A percentile compares a stretch with the other conserved stretches of the same genome.
These are phyloP conservation scores for Muschampia staudingeri DNA, from an alignment of 2,888 invertebrate species.

Conservation along the genomic window DNA sequence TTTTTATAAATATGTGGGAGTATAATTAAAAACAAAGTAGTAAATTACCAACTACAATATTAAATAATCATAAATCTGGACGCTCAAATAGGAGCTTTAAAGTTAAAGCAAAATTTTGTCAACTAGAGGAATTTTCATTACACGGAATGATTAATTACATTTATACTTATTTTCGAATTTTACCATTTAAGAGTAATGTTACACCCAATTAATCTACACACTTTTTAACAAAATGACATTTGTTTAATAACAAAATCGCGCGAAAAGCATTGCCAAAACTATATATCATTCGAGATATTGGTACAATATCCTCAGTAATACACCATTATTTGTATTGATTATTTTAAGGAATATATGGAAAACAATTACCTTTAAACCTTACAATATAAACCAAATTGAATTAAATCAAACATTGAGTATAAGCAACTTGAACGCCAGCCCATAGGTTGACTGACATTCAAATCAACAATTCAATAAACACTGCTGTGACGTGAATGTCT, in stretches of 20 bases:
- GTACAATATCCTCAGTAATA: background rate
- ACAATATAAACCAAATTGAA: background rate
- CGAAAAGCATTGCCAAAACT: background rate
- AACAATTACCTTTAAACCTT: background rate
- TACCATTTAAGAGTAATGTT: background rate
- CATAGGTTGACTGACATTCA: background rate
- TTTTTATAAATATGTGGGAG: conserved; percentile 7
- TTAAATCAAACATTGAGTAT: background rate
- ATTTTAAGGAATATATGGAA: background rate
- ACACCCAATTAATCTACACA: conserved; percentile 46
- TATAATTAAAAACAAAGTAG: background rate
- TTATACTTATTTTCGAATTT: conserved; percentile 35
- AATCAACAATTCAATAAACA: background rate
- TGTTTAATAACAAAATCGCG: conserved; percentile 66
- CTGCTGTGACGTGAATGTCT: background rate
- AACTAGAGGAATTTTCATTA: conserved; percentile 25
- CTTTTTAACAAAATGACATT: conserved; percentile 48
- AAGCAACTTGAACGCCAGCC: conserved; percentile 9
- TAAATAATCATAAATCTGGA: background rate
- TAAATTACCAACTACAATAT: no score
- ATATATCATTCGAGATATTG: background rate
- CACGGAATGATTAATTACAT: conserved; percentile 13
- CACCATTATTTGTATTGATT: background rate
- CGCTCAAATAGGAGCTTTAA: background rate
- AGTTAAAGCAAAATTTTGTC: conserved; percentile 24